Evolutionary conservation across 2,797 vertebrate species (phyloP).

Genomic region (Xyrichtys novacula): DNA sequence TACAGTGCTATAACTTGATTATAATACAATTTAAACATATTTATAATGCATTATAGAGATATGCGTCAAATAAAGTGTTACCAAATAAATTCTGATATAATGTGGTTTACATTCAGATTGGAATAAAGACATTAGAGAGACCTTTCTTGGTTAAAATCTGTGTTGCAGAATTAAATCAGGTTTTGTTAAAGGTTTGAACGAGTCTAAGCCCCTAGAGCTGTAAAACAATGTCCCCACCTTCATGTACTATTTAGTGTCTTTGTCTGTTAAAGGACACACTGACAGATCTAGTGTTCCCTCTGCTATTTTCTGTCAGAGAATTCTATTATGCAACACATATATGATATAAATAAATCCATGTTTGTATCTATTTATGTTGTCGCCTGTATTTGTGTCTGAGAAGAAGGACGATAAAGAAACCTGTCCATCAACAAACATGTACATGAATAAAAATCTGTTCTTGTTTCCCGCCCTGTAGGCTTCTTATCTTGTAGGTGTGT

Average conservation of each 20-base stretch:
- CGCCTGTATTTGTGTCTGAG: constrained; percentile 1
- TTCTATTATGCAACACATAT: constrained; percentile 5
- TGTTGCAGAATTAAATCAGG: neutral
- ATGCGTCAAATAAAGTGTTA: too few relatives aligned
- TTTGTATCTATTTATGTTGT: constrained; percentile 7
- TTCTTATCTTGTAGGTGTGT: constrained; percentile 97
- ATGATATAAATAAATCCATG: constrained; percentile 6
- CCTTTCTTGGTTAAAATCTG: neutral
- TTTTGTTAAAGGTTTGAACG: constrained; percentile 43
- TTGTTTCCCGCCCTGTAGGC: constrained; percentile 82
- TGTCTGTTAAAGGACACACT: constrained; percentile 29
- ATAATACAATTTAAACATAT: too few relatives aligned
- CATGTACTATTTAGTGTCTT: constrained; percentile 18
- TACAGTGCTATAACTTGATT: too few relatives aligned
- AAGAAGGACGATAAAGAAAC: neutral
- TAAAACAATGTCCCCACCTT: constrained; percentile 30
- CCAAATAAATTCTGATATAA: too few relatives aligned
- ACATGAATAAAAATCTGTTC: neutral
- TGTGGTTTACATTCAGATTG: neutral
- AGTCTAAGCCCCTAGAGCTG: constrained; percentile 7
- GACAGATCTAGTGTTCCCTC: constrained; percentile 26
- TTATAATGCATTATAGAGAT: too few relatives aligned
- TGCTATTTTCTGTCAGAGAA: constrained; percentile 3
- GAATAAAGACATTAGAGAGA: too few relatives aligned
- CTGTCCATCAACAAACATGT: neutral